Conservation (phyloP, 2,888 invertebrate species). For the Mycalesis mineus region DNA sequence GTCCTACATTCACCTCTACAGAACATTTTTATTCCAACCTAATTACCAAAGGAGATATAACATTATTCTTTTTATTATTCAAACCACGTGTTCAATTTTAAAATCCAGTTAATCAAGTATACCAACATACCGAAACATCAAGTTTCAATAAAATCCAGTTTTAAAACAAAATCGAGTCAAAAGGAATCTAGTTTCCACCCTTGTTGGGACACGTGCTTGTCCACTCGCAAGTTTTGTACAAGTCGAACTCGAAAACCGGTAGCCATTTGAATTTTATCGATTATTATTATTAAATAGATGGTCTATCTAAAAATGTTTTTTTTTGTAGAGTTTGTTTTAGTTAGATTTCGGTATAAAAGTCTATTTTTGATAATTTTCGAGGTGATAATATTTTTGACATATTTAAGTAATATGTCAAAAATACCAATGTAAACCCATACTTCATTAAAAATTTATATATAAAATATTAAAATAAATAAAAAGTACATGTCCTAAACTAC, state of each 20-base stretch:
- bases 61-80: not conserved
- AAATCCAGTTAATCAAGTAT: conserved; percentile 26
- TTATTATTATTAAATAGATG: conserved; percentile 15
- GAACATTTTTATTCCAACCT: too few species aligned
- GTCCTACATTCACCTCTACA: too few species aligned
- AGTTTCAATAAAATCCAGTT: conserved; percentile 42
- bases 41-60: too few species aligned
- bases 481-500: too few species aligned
- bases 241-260: conserved; percentile 35
- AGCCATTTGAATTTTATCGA: conserved; percentile 34
- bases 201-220: conserved; percentile 33
- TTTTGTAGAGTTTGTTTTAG: not conserved
- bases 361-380: too few species aligned
- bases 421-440: too few species aligned
- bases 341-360: not conserved
- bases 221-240: conserved; percentile 31
- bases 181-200: conserved; percentile 42
- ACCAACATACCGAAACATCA: conserved; percentile 27
- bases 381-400: too few species aligned
- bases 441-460: too few species aligned
- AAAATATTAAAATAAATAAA: too few species aligned
- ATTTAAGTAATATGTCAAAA: too few species aligned
- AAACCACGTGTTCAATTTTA: conserved; percentile 1
- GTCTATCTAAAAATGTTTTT: not conserved
- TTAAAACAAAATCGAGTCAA: conserved; percentile 36